Evolutionary conservation across 2,113 vertebrate genomes (phyloP).

Genomic region (Melanostigma gelatinosum): DNA sequence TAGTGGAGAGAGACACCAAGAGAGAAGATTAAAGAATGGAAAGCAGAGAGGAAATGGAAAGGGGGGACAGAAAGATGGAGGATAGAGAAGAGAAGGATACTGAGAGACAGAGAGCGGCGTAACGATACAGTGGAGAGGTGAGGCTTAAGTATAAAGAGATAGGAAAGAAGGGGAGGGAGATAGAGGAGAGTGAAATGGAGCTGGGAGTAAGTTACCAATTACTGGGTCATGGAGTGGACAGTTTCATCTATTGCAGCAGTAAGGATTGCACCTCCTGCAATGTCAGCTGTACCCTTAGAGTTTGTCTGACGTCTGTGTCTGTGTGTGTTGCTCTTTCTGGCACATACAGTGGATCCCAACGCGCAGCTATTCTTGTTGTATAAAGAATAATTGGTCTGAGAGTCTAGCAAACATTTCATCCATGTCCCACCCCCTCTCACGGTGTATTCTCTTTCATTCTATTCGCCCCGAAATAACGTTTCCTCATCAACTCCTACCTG

Average conservation of each 20-base stretch:
- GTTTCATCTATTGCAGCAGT: conserved; percentile 56
- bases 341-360: conserved; percentile 1
- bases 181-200: conserved; percentile 31
- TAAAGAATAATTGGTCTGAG: conserved; percentile 14
- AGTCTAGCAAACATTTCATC: conserved; percentile 27
- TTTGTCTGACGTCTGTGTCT: conserved; percentile 23
- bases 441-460: background rate
- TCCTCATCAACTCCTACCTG: conserved; percentile 82
- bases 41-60: conserved; percentile 6
- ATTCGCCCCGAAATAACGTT: background rate
- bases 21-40: conserved; percentile 5
- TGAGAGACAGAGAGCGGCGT: background rate
- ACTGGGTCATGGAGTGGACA: conserved; percentile 55
- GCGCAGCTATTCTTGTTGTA: conserved; percentile 19
- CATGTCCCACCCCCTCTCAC: conserved; percentile 6
- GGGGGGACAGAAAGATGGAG: conserved; percentile 1
- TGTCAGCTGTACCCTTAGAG: conserved; percentile 47
- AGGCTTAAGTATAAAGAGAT: conserved; percentile 38
- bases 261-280: conserved; percentile 45
- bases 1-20: background rate
- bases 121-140: conserved; percentile 7
- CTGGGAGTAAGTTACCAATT: conserved; percentile 63
- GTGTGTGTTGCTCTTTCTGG: conserved; percentile 16
- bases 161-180: conserved; percentile 20
- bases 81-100: background rate